Evolutionary conservation across 2,113 vertebrate species (phyloP), one percentile per base, ranked within the genome.

Genomic region (Origma solitaria): DNA sequence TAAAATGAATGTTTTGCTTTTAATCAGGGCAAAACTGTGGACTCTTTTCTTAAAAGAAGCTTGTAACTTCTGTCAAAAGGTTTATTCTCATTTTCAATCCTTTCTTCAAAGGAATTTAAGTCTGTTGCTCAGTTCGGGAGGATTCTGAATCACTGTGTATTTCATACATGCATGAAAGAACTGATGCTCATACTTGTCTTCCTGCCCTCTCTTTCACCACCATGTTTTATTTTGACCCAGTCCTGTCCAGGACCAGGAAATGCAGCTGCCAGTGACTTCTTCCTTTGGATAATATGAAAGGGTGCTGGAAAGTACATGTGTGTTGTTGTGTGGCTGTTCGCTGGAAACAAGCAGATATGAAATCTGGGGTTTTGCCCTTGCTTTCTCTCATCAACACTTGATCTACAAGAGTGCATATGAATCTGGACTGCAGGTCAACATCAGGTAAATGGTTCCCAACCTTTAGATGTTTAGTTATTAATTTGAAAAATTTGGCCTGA

Each of bases 1-100:
- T 94, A 80, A 94, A 87, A 75, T 21, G 40, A 64, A 42, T 68
- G 62, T 77, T 95, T 95, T 90, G 38, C 88, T 93, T 97, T 92
- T 94, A 94, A 95, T 96, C 87, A 92, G 70, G 49, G 35, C 12
- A 91, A 87, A 94, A 72, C 54, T 81, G 51, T 42, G 25, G 66
- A 81, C 54, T 92, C 68, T 82, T 76, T 83, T 80, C 83, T 90
- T 65, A 79, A 69, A 85, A 86, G 61, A 71, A 95, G 76, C 40
- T 82, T 65, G 64, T 88, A 47, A 51, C 53, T 88, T 91, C 42
- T 56, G 53, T 79, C 51, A 44, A 23, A 77, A 88, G 49, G 56
- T 42, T 78, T 92, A 92, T 75, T 85, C 70, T 92, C 42, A 44
- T 96, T 92, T 91, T 88, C 44, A 27, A 47, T 83, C 71, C 44